Percentiles rank a stretch among this genome's conserved stretches.
Conservation (phyloP, 2,113 vertebrate genomes). For the Cinclus mexicanus region DNA sequence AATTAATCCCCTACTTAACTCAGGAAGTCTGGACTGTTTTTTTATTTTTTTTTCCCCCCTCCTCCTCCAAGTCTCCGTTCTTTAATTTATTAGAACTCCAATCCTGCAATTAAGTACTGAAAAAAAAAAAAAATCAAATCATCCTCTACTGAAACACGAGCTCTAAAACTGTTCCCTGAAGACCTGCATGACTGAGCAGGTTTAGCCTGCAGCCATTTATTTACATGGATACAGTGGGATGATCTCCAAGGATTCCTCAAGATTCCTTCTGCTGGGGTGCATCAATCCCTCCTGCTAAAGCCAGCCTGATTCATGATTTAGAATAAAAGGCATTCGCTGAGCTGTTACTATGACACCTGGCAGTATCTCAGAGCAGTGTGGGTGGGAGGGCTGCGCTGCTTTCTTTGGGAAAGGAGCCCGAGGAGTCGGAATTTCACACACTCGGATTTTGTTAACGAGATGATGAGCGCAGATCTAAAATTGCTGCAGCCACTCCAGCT, state of each 20-base stretch:
- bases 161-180: constrained; percentile 32
- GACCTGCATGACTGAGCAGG: constrained; percentile 45
- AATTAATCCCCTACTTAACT: not conserved
- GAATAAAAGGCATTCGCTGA: not conserved
- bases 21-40: not conserved
- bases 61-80: not conserved
- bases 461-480: not conserved
- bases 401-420: not conserved
- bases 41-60: too few relatives aligned
- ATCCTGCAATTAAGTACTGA: not conserved
- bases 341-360: not conserved
- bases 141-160: constrained; percentile 43
- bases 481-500: not conserved
- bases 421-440: not conserved
- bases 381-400: not conserved
- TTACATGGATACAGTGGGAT: not conserved
- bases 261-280: not conserved
- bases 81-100: constrained; percentile 4
- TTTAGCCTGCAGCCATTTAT: constrained; percentile 22
- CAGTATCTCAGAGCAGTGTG: not conserved
- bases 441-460: not conserved
- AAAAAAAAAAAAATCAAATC: constrained; percentile 30
- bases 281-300: not conserved
- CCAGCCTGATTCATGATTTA: not conserved
- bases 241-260: constrained; percentile 14